These are phyloP conservation scores for Dryobotodes eremita DNA, from an alignment of 2,888 invertebrate species.

Conservation along the genomic window DNA sequence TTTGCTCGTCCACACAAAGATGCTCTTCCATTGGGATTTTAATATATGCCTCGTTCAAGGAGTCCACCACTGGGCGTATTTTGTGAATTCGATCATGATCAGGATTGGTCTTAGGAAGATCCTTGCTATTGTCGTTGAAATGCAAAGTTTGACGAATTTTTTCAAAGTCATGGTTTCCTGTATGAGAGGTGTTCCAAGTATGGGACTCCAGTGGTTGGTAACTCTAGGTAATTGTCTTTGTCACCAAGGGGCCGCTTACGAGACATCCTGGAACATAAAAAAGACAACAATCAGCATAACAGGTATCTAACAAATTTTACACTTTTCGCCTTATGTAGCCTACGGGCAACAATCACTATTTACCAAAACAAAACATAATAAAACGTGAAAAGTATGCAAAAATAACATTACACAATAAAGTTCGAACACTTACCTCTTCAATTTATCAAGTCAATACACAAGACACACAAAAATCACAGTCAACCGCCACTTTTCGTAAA, in stretches of 20 bases:
- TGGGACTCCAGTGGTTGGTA: conserved; percentile 26
- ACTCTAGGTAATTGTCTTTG: conserved; percentile 31
- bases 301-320: too few relatives aligned
- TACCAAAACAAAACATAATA: too few relatives aligned
- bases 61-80: not conserved
- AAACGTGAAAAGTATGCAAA: too few relatives aligned
- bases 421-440: too few relatives aligned
- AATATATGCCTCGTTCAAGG: not conserved
- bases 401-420: too few relatives aligned
- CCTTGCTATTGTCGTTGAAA: conserved; percentile 23
- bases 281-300: not conserved
- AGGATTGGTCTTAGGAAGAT: not conserved
- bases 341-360: too few relatives aligned
- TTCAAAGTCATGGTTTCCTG: conserved; percentile 28
- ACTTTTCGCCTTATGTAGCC: too few relatives aligned
- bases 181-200: not conserved
- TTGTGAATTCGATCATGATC: not conserved
- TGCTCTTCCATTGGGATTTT: conserved; percentile 31
- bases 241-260: not conserved
- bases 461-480: too few relatives aligned
- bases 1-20: conserved; percentile 23
- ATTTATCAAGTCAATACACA: too few relatives aligned
- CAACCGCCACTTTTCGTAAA: too few relatives aligned
- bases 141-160: conserved; percentile 13
- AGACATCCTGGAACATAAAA: not conserved